phyloP scores from a whole-genome alignment of 2,797 vertebrate genomes.

The Jordanella pulchra region DNA sequence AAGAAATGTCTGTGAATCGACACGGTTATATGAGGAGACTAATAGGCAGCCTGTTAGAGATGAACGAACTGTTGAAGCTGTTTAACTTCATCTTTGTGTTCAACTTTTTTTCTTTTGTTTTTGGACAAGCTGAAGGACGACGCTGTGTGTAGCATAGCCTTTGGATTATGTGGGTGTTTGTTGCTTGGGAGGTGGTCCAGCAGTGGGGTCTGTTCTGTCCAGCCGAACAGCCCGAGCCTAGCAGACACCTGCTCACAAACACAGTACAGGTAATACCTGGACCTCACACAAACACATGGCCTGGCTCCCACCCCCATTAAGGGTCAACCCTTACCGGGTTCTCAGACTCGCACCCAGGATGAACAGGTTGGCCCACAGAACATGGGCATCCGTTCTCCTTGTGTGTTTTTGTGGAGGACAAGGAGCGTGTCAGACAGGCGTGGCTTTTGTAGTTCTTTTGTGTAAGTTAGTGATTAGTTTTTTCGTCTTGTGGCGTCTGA shows the following conservation, averaged over 20 bases:
- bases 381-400: slow-evolving; percentile 79
- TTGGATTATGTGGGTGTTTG: slow-evolving; percentile 43
- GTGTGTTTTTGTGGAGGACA: slow-evolving; percentile 19
- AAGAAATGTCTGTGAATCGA: neutral
- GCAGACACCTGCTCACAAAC: too few relatives aligned
- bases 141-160: slow-evolving; percentile 49
- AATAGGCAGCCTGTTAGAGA: too few relatives aligned
- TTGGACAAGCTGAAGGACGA: slow-evolving; percentile 41
- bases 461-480: slow-evolving; percentile 17
- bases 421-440: neutral
- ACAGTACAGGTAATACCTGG: slow-evolving; percentile 10
- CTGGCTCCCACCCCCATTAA: slow-evolving; percentile 69
- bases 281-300: slow-evolving; percentile 19
- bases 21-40: too few relatives aligned
- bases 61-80: neutral
- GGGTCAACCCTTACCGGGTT: slow-evolving; percentile 79
- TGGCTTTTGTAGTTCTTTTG: slow-evolving; percentile 43
- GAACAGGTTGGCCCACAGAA: slow-evolving; percentile 82
- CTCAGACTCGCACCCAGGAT: slow-evolving; percentile 78
- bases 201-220: slow-evolving; percentile 71
- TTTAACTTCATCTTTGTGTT: neutral
- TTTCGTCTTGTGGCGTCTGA: slow-evolving; percentile 57
- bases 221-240: slow-evolving; percentile 76
- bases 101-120: neutral
- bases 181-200: slow-evolving; percentile 66